Conservation (phyloP, 2,113 vertebrate genomes). For the Phodopus roborovskii region DNA sequence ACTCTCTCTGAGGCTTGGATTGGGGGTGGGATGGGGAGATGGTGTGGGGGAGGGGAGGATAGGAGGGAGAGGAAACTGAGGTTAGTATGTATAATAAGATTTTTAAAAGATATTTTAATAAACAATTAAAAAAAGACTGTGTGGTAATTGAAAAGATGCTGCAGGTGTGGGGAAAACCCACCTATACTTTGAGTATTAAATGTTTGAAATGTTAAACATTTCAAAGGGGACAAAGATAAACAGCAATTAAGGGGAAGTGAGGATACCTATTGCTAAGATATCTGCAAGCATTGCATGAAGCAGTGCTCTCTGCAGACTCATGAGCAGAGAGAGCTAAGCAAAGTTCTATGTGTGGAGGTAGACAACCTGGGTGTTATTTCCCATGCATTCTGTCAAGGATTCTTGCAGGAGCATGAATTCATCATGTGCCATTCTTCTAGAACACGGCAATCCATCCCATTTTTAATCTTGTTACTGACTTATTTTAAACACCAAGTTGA, state of each 20-base stretch:
- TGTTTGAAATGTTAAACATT: not conserved
- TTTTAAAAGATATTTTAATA: too few relatives aligned
- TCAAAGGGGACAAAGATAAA: too few relatives aligned
- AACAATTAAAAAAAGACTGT: too few relatives aligned
- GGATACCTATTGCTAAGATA: not conserved
- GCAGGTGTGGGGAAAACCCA: too few relatives aligned
- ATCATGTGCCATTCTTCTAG: not conserved
- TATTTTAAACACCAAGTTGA: not conserved
- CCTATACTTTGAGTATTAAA: not conserved
- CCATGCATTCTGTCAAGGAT: not conserved
- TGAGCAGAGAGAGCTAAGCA: not conserved
- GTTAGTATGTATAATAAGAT: too few relatives aligned
- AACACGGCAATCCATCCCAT: not conserved
- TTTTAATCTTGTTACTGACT: not conserved
- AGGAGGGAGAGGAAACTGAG: too few relatives aligned
- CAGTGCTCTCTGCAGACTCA: fast-evolving
- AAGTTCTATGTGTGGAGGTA: too few relatives aligned
- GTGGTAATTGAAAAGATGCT: too few relatives aligned
- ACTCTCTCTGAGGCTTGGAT: too few relatives aligned
- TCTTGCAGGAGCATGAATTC: not conserved
- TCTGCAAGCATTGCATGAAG: not conserved
- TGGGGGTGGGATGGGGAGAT: too few relatives aligned
- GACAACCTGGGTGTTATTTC: fast-evolving
- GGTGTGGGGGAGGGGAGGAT: too few relatives aligned
- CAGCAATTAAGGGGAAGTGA: not conserved